These are phyloP conservation scores for Rachycentron canadum DNA, from an alignment of 2,797 vertebrate species.

Conservation along the genomic window DNA sequence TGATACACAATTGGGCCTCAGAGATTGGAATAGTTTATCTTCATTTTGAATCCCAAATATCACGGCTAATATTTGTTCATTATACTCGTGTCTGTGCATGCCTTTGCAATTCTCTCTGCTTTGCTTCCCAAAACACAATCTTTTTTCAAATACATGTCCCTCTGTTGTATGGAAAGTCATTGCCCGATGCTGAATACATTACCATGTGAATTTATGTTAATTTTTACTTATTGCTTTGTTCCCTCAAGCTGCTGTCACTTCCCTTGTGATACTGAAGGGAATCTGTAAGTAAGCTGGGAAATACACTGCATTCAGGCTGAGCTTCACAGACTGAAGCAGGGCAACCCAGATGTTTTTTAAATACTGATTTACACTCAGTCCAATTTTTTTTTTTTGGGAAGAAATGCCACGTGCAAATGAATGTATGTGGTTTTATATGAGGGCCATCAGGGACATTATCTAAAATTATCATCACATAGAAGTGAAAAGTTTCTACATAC, in stretches of 20 bases:
- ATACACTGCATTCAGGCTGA: not conserved
- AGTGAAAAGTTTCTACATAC: too few species aligned
- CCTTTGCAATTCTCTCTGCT: slow-evolving; percentile 55
- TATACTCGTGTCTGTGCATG: slow-evolving; percentile 55
- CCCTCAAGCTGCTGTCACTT: slow-evolving; percentile 73
- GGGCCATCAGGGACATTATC: too few species aligned
- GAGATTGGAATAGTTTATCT: slow-evolving; percentile 70
- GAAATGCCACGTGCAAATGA: slow-evolving; percentile 12
- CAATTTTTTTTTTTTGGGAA: not conserved
- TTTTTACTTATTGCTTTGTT: slow-evolving; percentile 76
- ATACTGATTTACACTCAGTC: slow-evolving; percentile 15
- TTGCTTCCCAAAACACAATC: slow-evolving; percentile 57
- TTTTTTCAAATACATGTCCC: slow-evolving; percentile 65
- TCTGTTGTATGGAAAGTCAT: slow-evolving; percentile 64
- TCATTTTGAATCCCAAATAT: slow-evolving; percentile 69
- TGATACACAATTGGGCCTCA: slow-evolving; percentile 45
- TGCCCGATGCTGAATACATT: slow-evolving; percentile 78
- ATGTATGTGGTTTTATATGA: slow-evolving; percentile 17
- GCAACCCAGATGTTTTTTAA: slow-evolving; percentile 13
- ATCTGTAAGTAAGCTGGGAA: slow-evolving; percentile 45
- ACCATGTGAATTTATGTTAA: slow-evolving; percentile 82
- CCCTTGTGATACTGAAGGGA: slow-evolving; percentile 56
- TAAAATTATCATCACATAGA: too few species aligned
- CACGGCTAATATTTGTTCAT: slow-evolving; percentile 74
- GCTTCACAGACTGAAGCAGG: slow-evolving; percentile 17